Evolutionary conservation across 2,113 vertebrate genomes (phyloP).

Genomic region (Maccullochella peelii): DNA sequence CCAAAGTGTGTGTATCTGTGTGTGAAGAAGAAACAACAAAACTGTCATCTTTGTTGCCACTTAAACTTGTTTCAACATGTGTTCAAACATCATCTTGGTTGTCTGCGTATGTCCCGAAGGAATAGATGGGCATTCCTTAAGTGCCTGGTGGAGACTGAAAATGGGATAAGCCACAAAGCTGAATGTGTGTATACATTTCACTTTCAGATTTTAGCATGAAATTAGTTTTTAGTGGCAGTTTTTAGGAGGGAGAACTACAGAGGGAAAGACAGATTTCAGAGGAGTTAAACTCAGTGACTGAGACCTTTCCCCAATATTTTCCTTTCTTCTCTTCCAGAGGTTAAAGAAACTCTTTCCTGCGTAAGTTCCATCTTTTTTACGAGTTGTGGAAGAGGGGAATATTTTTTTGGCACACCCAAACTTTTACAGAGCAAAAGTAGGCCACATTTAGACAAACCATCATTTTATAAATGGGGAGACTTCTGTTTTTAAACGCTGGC

Average conservation of each 20-base stretch:
- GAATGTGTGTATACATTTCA: conserved; percentile 1
- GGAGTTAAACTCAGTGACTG: conserved; percentile 41
- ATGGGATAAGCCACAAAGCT: not conserved
- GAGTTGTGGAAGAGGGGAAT: conserved; percentile 74
- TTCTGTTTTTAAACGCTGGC: conserved; percentile 46
- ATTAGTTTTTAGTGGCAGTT: not conserved
- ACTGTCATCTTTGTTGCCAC: not conserved
- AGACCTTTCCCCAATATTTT: conserved; percentile 70
- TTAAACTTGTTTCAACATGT: not conserved
- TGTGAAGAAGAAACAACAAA: conserved; percentile 15
- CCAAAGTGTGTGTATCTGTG: not conserved
- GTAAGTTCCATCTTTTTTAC: conserved; percentile 61
- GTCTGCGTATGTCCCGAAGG: not conserved
- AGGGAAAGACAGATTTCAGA: conserved; percentile 28
- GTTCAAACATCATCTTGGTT: not conserved
- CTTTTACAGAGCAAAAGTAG: conserved; percentile 71
- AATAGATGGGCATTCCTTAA: not conserved
- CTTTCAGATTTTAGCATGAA: conserved; percentile 4
- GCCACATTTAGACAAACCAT: conserved; percentile 68
- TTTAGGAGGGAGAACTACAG: not conserved
- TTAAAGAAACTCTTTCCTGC: conserved; percentile 71
- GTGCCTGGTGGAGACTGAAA: not conserved
- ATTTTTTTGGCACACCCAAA: conserved; percentile 65
- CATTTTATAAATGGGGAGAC: conserved; percentile 41
- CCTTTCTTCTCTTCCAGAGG: conserved; percentile 70